Evolutionary conservation across 92 coral and sea anemone species (phyloP).

Genomic region (Pocillopora grandis): DNA sequence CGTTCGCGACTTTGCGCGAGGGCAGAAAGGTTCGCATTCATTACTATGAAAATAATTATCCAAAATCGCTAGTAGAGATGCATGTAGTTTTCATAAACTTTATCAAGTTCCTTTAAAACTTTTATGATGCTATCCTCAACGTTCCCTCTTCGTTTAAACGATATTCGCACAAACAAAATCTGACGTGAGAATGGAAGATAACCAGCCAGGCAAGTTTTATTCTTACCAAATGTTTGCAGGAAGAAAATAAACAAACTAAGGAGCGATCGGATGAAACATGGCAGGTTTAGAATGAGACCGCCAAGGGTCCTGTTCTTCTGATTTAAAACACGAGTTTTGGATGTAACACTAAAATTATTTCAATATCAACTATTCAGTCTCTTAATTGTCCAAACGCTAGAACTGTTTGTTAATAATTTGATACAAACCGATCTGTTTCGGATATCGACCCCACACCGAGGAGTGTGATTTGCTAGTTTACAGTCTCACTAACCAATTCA

Average conservation of each 20-base stretch:
- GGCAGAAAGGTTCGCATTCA: background rate
- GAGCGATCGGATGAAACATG: background rate
- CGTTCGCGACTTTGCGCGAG: background rate
- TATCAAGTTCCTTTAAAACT: background rate
- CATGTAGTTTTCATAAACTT: constrained; percentile 4
- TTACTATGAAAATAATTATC: background rate
- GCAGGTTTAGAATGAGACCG: background rate
- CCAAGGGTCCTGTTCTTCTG: too few relatives aligned
- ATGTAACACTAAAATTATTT: too few relatives aligned
- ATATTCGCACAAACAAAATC: too few relatives aligned
- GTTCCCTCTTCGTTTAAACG: constrained; percentile 1
- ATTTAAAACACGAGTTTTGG: too few relatives aligned
- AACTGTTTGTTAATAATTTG: too few relatives aligned
- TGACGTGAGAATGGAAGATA: background rate
- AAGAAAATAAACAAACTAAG: background rate
- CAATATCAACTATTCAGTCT: too few relatives aligned
- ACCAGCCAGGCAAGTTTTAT: background rate
- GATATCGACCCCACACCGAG: background rate
- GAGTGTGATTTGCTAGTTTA: background rate
- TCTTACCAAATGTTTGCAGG: background rate
- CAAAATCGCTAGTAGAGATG: background rate
- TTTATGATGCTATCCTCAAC: background rate
- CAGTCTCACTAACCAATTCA: too few relatives aligned
- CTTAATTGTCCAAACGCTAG: too few relatives aligned
- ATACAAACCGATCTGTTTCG: background rate